Conservation (phyloP, 2,888 invertebrate genomes). For the Drosophila merina region DNA sequence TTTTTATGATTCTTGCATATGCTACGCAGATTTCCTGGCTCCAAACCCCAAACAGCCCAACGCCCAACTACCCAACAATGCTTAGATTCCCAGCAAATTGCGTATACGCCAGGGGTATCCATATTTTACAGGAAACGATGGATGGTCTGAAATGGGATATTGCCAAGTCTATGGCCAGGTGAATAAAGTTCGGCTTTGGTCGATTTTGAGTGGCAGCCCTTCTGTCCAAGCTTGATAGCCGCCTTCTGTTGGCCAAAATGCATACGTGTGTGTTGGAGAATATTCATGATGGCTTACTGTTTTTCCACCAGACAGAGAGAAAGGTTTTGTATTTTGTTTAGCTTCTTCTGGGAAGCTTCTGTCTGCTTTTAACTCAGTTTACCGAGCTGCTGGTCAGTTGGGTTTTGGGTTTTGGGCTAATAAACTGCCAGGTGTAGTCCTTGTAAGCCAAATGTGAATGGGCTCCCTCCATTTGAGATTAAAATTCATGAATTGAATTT, state of each 20-base stretch:
- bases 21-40: conserved; percentile 34
- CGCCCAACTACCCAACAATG: neutral
- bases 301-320: conserved; percentile 2
- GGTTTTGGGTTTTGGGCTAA: conserved; percentile 38
- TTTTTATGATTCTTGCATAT: conserved; percentile 65
- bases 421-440: conserved; percentile 41
- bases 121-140: conserved; percentile 2
- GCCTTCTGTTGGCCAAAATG: conserved; percentile 25
- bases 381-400: conserved; percentile 42
- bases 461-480: conserved; percentile 54
- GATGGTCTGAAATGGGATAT: conserved; percentile 2
- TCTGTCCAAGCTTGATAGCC: conserved; percentile 40
- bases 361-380: conserved; percentile 41
- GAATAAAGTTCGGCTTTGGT: conserved; percentile 15
- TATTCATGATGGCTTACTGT: conserved; percentile 3
- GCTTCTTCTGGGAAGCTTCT: neutral
- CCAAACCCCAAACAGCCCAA: neutral
- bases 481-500: conserved; percentile 61
- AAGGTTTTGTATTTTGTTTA: conserved; percentile 1
- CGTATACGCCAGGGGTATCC: conserved; percentile 1
- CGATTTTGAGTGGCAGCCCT: conserved; percentile 51
- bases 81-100: conserved; percentile 24
- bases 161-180: conserved; percentile 21
- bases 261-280: neutral
- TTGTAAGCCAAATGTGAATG: conserved; percentile 21